Percentiles rank a stretch among this genome's conserved stretches.
phyloP scores from a whole-genome alignment of 2,113 vertebrate genomes.

The Odocoileus hemionus region DNA sequence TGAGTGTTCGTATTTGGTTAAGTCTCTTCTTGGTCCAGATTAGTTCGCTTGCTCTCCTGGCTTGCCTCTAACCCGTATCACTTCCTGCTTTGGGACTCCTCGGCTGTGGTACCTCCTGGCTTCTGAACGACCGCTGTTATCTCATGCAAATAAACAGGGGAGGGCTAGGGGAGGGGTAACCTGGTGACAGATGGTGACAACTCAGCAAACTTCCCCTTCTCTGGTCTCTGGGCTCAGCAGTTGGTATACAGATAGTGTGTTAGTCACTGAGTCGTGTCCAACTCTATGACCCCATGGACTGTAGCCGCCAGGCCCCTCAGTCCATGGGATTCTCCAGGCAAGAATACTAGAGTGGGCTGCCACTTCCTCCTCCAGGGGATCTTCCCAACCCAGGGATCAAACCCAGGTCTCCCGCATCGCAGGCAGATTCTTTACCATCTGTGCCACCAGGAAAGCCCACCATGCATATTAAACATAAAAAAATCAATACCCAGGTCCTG shows the following conservation, averaged over 20 bases:
- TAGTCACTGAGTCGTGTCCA: background rate
- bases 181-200: constrained; percentile 31
- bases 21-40: background rate
- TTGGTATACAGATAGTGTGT: background rate
- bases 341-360: background rate
- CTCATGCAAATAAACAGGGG: constrained; percentile 74
- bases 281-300: background rate
- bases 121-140: constrained; percentile 69
- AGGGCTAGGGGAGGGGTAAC: background rate
- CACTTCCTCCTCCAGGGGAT: background rate
- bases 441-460: background rate
- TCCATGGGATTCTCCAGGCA: background rate
- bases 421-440: background rate
- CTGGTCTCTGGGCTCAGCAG: background rate
- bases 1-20: constrained; percentile 47
- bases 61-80: background rate
- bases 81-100: constrained; percentile 63
- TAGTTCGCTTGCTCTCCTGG: background rate
- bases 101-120: constrained; percentile 56
- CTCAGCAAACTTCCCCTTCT: constrained; percentile 64
- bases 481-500: fast-evolving
- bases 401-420: fast-evolving
- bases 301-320: fast-evolving
- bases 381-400: background rate
- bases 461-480: background rate